A percentile compares a stretch with the other conserved stretches of the same genome.
phyloP scores from a whole-genome alignment of 2,888 invertebrate genomes.

The Peribatodes rhomboidaria region DNA sequence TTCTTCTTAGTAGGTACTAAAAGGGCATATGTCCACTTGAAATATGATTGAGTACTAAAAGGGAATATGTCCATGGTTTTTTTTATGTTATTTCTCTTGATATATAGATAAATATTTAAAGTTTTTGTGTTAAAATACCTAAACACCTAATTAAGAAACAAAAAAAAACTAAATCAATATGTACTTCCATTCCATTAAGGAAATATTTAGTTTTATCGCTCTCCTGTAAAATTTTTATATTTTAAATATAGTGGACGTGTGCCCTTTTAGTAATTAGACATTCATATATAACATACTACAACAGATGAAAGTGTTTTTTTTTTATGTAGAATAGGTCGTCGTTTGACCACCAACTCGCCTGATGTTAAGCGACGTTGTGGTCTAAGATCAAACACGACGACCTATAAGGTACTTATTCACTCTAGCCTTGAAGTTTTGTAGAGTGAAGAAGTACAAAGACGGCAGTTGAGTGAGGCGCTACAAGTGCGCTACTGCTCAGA shows the following conservation, averaged over 20 bases:
- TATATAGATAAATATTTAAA: conserved; percentile 18
- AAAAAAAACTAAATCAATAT: conserved; percentile 4
- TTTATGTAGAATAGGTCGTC: too few relatives aligned
- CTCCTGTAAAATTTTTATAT: conserved; percentile 12
- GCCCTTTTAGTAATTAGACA: conserved; percentile 8
- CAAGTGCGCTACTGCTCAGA: too few relatives aligned
- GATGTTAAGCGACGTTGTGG: too few relatives aligned
- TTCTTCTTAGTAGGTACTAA: conserved; percentile 18
- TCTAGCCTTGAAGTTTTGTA: too few relatives aligned
- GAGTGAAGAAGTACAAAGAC: too few relatives aligned
- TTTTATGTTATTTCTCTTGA: conserved; percentile 19
- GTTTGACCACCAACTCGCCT: too few relatives aligned
- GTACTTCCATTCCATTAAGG: conserved; percentile 5
- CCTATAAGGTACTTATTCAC: too few relatives aligned
- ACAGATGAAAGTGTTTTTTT: too few relatives aligned
- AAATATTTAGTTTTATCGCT: conserved; percentile 10
- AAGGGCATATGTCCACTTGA: conserved; percentile 22
- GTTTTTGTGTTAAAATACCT: conserved; percentile 8
- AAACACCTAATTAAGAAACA: conserved; percentile 6
- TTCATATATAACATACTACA: too few relatives aligned
- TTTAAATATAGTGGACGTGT: conserved; percentile 6
- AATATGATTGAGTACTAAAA: conserved; percentile 32
- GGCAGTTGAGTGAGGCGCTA: too few relatives aligned
- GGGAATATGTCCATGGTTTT: conserved; percentile 30
- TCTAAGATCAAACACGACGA: too few relatives aligned